A percentile compares a stretch with the other conserved stretches of the same genome.
These are phyloP conservation scores for Trogon surrucura DNA, from an alignment of 2,113 vertebrate species.

Conservation along the genomic window DNA sequence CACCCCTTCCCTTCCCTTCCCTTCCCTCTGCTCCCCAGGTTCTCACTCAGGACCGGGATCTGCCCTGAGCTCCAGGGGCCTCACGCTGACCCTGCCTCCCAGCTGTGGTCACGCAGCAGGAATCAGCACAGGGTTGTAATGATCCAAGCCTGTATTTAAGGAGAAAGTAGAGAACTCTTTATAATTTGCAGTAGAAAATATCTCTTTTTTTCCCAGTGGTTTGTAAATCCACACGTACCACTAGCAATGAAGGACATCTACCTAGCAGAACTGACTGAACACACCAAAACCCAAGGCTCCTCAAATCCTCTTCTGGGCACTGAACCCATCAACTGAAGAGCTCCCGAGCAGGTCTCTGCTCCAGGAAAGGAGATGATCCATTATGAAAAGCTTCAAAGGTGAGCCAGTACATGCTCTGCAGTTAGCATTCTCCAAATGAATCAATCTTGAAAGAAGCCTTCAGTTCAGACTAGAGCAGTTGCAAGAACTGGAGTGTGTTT, in stretches of 20 bases:
- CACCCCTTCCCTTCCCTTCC: not conserved
- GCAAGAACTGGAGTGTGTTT: not conserved
- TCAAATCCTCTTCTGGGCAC: not conserved
- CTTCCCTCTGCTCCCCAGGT: not conserved
- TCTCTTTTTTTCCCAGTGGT: not conserved
- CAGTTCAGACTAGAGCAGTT: not conserved
- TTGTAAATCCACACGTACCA: not conserved
- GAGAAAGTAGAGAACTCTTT: not conserved
- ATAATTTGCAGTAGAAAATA: constrained; percentile 33
- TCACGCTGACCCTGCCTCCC: not conserved
- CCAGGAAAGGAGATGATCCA: not conserved
- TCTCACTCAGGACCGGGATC: not conserved
- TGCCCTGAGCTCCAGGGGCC: not conserved
- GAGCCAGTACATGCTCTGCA: not conserved
- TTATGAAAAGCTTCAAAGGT: not conserved
- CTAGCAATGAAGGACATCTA: not conserved
- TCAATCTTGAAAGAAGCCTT: not conserved
- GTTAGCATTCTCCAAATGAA: not conserved
- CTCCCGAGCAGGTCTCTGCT: not conserved
- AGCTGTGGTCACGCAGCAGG: not conserved
- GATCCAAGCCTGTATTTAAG: constrained; percentile 2
- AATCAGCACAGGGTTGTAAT: not conserved
- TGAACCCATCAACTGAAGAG: not conserved
- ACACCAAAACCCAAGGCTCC: not conserved
- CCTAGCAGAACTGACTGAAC: not conserved